phyloP scores from a whole-genome alignment of 1,140 invertebrate species.

The Drosophila bifasciata region DNA sequence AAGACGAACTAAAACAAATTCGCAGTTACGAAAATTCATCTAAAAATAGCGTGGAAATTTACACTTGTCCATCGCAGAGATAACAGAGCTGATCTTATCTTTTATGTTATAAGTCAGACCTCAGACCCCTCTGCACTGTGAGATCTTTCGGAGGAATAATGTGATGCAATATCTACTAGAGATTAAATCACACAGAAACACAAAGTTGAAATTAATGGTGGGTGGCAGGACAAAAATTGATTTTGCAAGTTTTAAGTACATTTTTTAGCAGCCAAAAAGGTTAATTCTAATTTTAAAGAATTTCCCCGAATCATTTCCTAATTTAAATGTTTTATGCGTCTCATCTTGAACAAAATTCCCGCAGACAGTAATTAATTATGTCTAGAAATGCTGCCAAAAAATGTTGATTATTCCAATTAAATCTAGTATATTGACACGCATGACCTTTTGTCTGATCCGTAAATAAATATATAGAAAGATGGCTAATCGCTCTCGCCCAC shows the following conservation, averaged over 20 bases:
- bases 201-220: constrained; percentile 14
- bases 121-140: too few relatives aligned
- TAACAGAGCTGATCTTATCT: constrained; percentile 47
- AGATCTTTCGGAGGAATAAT: background rate
- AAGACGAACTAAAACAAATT: constrained; percentile 36
- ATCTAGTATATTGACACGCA: constrained; percentile 1
- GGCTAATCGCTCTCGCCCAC: constrained; percentile 47
- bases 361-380: constrained; percentile 26
- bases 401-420: constrained; percentile 23
- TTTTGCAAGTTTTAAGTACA: background rate
- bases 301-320: constrained; percentile 25
- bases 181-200: constrained; percentile 57
- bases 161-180: constrained; percentile 52
- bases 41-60: constrained; percentile 62
- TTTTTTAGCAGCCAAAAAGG: background rate
- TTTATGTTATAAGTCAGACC: constrained; percentile 24
- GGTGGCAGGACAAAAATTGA: constrained; percentile 16
- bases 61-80: constrained; percentile 36
- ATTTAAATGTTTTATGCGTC: constrained; percentile 24
- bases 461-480: constrained; percentile 29
- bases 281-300: constrained; percentile 19
- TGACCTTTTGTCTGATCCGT: constrained; percentile 28
- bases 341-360: constrained; percentile 11
- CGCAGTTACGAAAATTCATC: constrained; percentile 7
- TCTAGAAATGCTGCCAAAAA: constrained; percentile 11